Percentiles rank a stretch among this genome's conserved stretches.
These are phyloP conservation scores for Nothocercus nigrocapillus DNA, from an alignment of 2,113 vertebrate genomes.

Conservation along the genomic window DNA sequence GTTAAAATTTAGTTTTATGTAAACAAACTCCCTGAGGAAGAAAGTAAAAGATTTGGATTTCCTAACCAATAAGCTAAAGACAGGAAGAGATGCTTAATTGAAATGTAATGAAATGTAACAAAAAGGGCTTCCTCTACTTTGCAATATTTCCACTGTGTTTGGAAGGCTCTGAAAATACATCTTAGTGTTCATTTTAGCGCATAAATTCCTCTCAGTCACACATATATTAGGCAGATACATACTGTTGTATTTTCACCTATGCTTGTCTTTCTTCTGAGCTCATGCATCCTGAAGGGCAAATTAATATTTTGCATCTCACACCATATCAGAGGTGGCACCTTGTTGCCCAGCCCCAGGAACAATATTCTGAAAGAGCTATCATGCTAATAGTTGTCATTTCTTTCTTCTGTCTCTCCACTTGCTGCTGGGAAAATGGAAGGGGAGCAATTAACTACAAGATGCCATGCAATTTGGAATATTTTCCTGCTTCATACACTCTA, in stretches of 20 bases:
- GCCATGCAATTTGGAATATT: not conserved
- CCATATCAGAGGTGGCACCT: not conserved
- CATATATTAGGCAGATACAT: not conserved
- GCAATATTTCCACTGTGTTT: not conserved
- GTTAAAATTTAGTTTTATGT: not conserved
- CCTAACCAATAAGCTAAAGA: not conserved
- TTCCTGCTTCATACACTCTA: not conserved
- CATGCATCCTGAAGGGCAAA: not conserved
- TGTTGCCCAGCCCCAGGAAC: not conserved
- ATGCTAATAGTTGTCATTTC: not conserved
- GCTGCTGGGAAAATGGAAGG: not conserved
- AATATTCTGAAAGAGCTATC: not conserved
- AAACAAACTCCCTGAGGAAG: not conserved
- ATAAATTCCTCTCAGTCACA: not conserved
- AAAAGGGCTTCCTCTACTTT: not conserved
- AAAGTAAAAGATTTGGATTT: not conserved
- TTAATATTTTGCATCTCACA: not conserved
- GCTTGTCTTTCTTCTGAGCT: slow-evolving; percentile 4
- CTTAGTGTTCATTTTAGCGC: not conserved
- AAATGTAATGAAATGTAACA: not conserved
- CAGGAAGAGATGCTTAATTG: not conserved
- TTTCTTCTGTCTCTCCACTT: not conserved
- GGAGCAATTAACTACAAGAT: not conserved
- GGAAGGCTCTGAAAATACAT: not conserved
- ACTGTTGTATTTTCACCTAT: not conserved